Evolutionary conservation across 2,888 invertebrate genomes (phyloP).

Genomic region (Drosophila pegasa): DNA sequence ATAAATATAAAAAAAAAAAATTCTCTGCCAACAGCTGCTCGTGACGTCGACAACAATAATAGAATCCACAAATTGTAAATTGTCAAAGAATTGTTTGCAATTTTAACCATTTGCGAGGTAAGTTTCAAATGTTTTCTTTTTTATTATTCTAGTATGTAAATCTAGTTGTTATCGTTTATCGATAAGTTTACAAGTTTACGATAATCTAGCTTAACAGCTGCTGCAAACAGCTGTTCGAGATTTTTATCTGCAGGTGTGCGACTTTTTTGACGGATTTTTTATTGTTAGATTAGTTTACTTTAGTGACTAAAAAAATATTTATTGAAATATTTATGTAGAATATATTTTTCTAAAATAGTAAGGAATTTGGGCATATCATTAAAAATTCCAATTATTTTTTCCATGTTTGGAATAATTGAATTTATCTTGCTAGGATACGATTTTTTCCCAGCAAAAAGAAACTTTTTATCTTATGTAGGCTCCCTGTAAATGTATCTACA

Average conservation of each 20-base stretch:
- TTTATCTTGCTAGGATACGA: background rate
- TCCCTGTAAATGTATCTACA: no score
- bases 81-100: constrained; percentile 30
- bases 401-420: no score
- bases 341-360: no score
- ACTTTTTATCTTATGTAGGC: background rate
- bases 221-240: constrained; percentile 13
- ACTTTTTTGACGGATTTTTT: background rate
- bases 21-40: constrained; percentile 48
- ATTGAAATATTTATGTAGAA: background rate
- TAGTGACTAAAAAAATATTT: no score
- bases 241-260: constrained; percentile 6
- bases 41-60: constrained; percentile 41
- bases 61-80: constrained; percentile 23
- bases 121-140: constrained; percentile 21
- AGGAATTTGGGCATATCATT: no score
- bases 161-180: constrained; percentile 6
- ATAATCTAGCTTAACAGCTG: constrained; percentile 10
- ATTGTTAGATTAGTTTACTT: no score
- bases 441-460: background rate
- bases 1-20: constrained; percentile 17
- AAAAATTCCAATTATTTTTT: no score
- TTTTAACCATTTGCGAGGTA: constrained; percentile 34
- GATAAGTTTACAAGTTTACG: constrained; percentile 11
- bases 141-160: background rate